These are phyloP conservation scores for Diceros bicornis DNA, from an alignment of 2,797 vertebrate species.

Conservation along the genomic window DNA sequence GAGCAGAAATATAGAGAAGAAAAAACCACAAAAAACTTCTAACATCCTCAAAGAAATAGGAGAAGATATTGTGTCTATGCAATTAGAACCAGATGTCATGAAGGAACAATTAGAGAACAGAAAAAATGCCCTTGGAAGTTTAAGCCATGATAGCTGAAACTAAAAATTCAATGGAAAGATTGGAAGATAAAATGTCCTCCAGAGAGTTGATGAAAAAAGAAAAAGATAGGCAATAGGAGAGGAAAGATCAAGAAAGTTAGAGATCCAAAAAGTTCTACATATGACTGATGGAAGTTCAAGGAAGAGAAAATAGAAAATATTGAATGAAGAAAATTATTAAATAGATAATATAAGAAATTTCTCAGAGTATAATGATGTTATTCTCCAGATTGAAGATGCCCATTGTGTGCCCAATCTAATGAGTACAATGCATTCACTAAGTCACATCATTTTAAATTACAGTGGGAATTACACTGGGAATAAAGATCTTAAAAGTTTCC, in stretches of 20 bases:
- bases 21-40: not conserved
- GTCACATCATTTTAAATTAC: not conserved
- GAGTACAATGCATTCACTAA: not conserved
- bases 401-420: not conserved
- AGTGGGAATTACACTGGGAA: not conserved
- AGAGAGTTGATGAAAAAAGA: not conserved
- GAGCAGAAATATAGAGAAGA: not conserved
- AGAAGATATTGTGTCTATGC: not conserved
- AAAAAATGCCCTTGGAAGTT: not conserved
- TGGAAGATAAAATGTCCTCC: not conserved
- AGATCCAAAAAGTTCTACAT: not conserved
- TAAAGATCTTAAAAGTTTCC: slow-evolving; percentile 29
- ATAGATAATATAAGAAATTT: not conserved
- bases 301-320: not conserved
- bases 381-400: not conserved
- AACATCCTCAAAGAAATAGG: slow-evolving; percentile 40
- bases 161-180: not conserved
- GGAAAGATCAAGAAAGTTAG: not conserved
- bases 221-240: not conserved
- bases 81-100: not conserved
- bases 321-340: not conserved
- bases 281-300: not conserved
- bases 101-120: not conserved
- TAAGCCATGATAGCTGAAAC: not conserved
- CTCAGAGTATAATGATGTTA: not conserved